Evolutionary conservation across 2,113 vertebrate genomes (phyloP), one percentile per base, ranked within the genome.

Genomic region (Pheucticus melanocephalus): DNA sequence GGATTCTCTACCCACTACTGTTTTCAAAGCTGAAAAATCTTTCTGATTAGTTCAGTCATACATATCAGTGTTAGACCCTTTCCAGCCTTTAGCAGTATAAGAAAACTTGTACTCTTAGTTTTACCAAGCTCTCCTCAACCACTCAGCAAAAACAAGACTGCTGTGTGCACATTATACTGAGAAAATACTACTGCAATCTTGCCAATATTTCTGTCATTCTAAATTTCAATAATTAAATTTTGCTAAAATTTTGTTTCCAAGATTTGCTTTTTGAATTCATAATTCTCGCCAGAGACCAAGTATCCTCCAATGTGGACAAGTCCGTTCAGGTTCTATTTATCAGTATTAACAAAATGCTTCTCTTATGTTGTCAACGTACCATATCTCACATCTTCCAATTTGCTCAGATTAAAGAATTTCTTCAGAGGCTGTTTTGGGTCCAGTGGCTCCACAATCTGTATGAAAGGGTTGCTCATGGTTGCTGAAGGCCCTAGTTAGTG

Each of bases 321-420:
- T 8, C 21, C 69, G 31, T 56, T 72, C 33, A 47, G 9, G 10
- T 88, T 65, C 60, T 63, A 20, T 23, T 63, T 30, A 77, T 15
- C 30, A 65, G 1, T 4, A 5, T 19, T 47, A 83, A 77, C 1
- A 3, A 83, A 90, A 88, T 18, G 25, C 4, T 68, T 47, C 28
- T 45, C 25, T 59, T n/a, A 16, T 57, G 18, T 9, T 40, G 59
- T 45, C 28, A 37, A 93, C 97, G 0, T 98, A 99, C 99, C 98
- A 6, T 99, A 99, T 99, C 99, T 98, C 39, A 83, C 95, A 92
- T 99, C 99, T 71, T 92, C 94, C 27, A 99, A 97, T 92, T 99
- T 99, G 87, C 95, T 97, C 24, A 99, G 97, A 95, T 99, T 99
- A 93, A 98, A 99, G 96, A 99, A 99, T 71, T 97, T 98, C 83